Evolutionary conservation across 2,888 invertebrate genomes (phyloP).

Genomic region (Pristionchus mayeri): DNA sequence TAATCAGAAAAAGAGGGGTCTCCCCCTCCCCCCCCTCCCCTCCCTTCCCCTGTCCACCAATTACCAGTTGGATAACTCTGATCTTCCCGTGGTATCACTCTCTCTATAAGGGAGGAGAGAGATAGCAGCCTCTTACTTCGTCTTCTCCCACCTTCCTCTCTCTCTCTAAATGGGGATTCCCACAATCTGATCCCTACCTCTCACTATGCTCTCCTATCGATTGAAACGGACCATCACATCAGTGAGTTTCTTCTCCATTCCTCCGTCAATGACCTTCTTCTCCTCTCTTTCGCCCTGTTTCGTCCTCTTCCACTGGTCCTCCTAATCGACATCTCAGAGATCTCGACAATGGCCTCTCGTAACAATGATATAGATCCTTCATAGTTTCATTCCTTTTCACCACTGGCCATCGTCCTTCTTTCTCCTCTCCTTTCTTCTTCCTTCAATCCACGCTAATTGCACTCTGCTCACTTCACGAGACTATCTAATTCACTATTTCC

Average conservation of each 20-base stretch:
- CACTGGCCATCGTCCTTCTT: background rate
- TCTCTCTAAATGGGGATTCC: constrained; percentile 33
- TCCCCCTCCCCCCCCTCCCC: background rate
- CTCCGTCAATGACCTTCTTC: background rate
- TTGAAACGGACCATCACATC: constrained; percentile 64
- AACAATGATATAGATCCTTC: background rate
- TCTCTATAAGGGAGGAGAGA: background rate
- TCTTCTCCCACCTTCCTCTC: constrained; percentile 22
- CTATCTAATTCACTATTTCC: constrained; percentile 19
- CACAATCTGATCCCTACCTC: constrained; percentile 36
- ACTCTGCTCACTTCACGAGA: background rate
- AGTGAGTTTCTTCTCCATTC: background rate
- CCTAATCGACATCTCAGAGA: background rate
- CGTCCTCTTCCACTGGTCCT: background rate
- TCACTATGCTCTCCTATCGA: constrained; percentile 64
- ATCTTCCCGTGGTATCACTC: constrained; percentile 20
- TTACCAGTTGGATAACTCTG: constrained; percentile 7
- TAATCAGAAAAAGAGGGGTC: constrained; percentile 21
- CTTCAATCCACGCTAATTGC: background rate
- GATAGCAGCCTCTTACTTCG: background rate
- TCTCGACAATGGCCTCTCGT: background rate
- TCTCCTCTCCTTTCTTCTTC: background rate
- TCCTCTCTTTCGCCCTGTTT: background rate
- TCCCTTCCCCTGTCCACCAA: too few relatives aligned
- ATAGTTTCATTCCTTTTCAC: background rate